Evolutionary conservation across 1,140 invertebrate genomes (phyloP).

Genomic region (Augochlora pura): DNA sequence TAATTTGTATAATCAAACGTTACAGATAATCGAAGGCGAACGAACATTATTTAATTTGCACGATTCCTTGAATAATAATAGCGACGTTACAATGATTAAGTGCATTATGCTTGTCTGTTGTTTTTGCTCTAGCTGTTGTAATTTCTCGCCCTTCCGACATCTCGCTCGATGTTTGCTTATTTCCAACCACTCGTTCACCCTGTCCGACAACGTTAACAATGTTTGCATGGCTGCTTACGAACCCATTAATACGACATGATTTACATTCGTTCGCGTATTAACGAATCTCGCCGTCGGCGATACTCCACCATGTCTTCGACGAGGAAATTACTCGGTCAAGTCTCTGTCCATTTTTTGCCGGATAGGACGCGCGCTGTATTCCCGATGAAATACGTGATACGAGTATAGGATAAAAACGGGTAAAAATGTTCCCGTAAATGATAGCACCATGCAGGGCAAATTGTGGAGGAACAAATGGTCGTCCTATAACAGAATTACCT

Average conservation of each 20-base stretch:
- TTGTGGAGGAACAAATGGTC: background rate
- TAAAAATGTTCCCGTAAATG: background rate
- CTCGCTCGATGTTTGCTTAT: background rate
- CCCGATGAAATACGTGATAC: background rate
- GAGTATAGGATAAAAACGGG: background rate
- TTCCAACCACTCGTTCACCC: background rate
- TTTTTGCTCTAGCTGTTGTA: too few relatives aligned
- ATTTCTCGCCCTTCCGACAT: background rate
- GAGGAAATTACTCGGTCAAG: background rate
- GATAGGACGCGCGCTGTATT: background rate
- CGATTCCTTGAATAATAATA: too few relatives aligned
- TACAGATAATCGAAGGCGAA: too few relatives aligned
- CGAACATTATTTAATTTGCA: too few relatives aligned
- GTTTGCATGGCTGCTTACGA: slow-evolving; percentile 1
- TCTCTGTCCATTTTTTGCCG: background rate
- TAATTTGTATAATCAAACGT: too few relatives aligned
- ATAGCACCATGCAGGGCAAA: background rate
- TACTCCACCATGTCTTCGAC: background rate
- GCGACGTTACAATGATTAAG: too few relatives aligned
- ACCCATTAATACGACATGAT: background rate
- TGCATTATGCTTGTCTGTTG: too few relatives aligned
- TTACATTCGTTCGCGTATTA: slow-evolving; percentile 6
- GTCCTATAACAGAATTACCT: background rate
- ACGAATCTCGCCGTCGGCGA: background rate
- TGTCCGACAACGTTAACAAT: slow-evolving; percentile 11